Percentiles rank a stretch among this genome's conserved stretches.
These are phyloP conservation scores for Catharus fuscescens DNA, from an alignment of 2,113 vertebrate species.

Conservation along the genomic window DNA sequence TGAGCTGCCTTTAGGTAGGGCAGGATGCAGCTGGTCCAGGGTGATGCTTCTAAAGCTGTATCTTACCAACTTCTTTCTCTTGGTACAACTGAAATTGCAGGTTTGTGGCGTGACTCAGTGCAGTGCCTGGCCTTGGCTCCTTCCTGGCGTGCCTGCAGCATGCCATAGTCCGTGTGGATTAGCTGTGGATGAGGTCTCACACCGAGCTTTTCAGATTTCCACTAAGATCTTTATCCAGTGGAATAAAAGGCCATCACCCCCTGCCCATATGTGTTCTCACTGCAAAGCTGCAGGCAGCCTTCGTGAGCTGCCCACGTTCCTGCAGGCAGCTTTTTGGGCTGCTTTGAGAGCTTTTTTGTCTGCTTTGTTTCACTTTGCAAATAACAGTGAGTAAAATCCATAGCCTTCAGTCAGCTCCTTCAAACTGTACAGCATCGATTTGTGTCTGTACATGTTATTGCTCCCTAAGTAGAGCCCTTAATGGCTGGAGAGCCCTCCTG, in stretches of 20 bases:
- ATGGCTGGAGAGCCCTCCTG: not conserved
- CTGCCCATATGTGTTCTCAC: slow-evolving; percentile 44
- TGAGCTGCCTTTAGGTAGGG: not conserved
- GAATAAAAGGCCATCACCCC: slow-evolving; percentile 42
- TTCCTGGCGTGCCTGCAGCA: not conserved
- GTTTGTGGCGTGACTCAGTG: not conserved
- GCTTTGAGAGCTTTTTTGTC: not conserved
- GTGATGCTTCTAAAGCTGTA: not conserved
- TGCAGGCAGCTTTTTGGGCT: not conserved
- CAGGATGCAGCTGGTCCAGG: not conserved
- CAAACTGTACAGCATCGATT: not conserved
- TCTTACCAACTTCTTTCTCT: not conserved
- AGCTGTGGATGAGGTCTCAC: not conserved
- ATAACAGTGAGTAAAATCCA: not conserved
- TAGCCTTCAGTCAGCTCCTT: not conserved
- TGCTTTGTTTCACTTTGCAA: not conserved
- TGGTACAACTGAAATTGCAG: not conserved
- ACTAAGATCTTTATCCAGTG: slow-evolving; percentile 35
- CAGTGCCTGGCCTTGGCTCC: not conserved
- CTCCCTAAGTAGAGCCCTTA: not conserved
- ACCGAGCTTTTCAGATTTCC: slow-evolving; percentile 3
- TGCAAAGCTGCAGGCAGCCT: slow-evolving; percentile 25
- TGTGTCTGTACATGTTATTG: not conserved
- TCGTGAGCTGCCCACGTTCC: slow-evolving; percentile 15
- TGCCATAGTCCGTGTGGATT: not conserved